A percentile compares a stretch with the other conserved stretches of the same genome.
These are phyloP conservation scores for Hydropotes inermis DNA, from an alignment of 2,113 vertebrate species.

Conservation along the genomic window DNA sequence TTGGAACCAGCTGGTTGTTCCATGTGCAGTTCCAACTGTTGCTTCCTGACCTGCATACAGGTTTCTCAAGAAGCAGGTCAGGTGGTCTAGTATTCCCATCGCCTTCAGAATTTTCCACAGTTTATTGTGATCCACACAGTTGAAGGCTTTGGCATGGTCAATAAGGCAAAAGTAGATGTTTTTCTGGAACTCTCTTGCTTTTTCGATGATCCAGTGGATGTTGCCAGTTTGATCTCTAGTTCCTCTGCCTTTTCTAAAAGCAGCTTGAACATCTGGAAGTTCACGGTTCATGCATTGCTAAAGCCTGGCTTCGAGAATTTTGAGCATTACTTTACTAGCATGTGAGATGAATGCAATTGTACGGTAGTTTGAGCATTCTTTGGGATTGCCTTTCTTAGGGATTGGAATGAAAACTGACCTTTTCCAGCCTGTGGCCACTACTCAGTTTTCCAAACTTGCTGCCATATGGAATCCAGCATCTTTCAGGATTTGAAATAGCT, in stretches of 20 bases:
- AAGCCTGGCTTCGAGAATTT: not conserved
- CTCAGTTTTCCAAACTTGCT: not conserved
- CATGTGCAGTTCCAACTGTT: not conserved
- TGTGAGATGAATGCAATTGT: not conserved
- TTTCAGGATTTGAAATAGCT: not conserved
- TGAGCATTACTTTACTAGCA: not conserved
- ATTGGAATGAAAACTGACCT: not conserved
- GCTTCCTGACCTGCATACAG: not conserved
- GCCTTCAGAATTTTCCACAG: not conserved
- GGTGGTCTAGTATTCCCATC: not conserved
- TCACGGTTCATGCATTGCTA: fast-evolving
- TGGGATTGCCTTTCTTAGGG: not conserved
- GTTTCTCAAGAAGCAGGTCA: not conserved
- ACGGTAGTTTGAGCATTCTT: not conserved
- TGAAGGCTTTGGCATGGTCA: not conserved
- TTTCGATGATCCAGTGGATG: not conserved
- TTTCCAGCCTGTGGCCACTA: not conserved
- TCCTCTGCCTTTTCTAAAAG: not conserved
- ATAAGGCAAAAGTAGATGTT: not conserved
- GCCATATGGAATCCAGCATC: not conserved
- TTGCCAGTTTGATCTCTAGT: not conserved
- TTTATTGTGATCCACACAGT: not conserved
- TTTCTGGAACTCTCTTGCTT: not conserved
- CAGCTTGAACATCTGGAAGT: not conserved
- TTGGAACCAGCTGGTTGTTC: not conserved